Evolutionary conservation across 2,888 invertebrate genomes (phyloP).

Genomic region (Metallyticus violacea): DNA sequence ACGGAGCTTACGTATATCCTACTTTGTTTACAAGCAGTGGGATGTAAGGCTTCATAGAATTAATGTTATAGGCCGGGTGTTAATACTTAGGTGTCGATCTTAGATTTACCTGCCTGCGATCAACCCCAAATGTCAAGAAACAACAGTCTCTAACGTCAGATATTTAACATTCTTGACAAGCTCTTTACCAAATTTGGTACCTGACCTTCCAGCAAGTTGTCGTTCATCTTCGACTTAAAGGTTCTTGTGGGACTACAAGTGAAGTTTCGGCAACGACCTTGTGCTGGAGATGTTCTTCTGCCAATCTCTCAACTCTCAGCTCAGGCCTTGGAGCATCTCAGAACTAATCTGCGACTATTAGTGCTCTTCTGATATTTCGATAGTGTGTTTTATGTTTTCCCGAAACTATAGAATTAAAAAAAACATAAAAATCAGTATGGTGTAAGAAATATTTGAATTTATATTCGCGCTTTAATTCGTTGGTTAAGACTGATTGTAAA

Average conservation of each 20-base stretch:
- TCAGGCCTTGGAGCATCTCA: too few relatives aligned
- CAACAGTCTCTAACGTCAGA: neutral
- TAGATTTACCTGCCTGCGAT: neutral
- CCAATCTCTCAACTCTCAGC: too few relatives aligned
- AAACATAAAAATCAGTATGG: too few relatives aligned
- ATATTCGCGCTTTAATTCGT: too few relatives aligned
- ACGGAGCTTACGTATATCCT: neutral
- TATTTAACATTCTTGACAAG: neutral
- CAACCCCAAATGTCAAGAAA: neutral
- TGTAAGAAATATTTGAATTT: too few relatives aligned
- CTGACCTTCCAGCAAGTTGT: neutral
- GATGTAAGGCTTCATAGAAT: neutral
- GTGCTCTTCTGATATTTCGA: too few relatives aligned
- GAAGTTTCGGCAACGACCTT: neutral
- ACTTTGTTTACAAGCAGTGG: neutral
- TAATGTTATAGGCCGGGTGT: neutral
- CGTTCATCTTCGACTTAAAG: neutral
- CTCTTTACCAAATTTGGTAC: neutral
- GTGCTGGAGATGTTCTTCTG: neutral
- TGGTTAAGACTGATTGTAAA: too few relatives aligned
- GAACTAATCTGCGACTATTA: too few relatives aligned
- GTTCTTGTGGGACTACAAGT: neutral
- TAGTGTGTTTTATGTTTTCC: too few relatives aligned
- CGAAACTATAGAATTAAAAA: too few relatives aligned
- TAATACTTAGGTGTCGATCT: neutral